Evolutionary conservation across 2,113 vertebrate species (phyloP), one percentile per base, ranked within the genome.

Genomic region (Laticauda laticaudata): DNA sequence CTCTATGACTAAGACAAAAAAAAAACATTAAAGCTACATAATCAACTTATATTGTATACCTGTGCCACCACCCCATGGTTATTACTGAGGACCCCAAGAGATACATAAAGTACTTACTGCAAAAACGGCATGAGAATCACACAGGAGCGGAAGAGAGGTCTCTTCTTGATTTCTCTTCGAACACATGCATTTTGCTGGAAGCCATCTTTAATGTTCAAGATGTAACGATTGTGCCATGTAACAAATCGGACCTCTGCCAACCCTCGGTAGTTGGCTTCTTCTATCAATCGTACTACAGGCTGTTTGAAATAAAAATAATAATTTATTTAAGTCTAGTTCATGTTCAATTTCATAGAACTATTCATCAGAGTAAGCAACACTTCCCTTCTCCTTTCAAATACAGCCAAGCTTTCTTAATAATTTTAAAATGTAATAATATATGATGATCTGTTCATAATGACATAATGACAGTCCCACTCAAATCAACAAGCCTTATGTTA

Each of bases 181-280:
- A 99, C 99, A 8, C 99, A 99, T 0, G 99, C 98, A 4, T 99
- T 99, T 96, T 99, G 99, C 97, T 99, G 99, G 97, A 99, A 99
- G 89, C 98, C 98, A 91, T 99, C 98, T 61, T 97, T 97, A 97
- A 99, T 98, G 96, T 99, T 99, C 91, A 99, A 97, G 95, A 99
- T 99, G 88, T 99, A 99, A 96, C 99, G 99, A 96, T 99, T 99
- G 96, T 99, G 99, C 97, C 99, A 98, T 89, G 99, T 99, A 89
- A 99, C 98, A 94, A 99, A 99, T 1, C 99, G 98, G 45, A 99
- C 99, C 96, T 99, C 99, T 94, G 99, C 99, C 94, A 99, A 97
- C 45, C 99, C 99, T 39, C 99, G 97, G 45, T 97, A 98, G 75
- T 98, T 98, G 11, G 99, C 99, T 97, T 99, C 98, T 96, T 99